Evolutionary conservation across 2,113 vertebrate genomes (phyloP).

Genomic region (Saimiri boliviensis): DNA sequence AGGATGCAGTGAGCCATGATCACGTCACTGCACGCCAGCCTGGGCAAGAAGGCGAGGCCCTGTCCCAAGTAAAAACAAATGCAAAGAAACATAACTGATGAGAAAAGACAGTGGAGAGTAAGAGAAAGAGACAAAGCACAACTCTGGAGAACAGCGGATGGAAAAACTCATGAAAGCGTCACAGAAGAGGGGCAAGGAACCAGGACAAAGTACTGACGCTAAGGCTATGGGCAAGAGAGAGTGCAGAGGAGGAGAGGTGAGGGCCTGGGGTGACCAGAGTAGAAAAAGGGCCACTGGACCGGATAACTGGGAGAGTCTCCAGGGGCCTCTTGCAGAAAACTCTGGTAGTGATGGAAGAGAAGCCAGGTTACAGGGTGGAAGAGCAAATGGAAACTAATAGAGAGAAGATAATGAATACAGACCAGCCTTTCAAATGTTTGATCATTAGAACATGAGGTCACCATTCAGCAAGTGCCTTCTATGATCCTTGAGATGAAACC

Average conservation of each 20-base stretch:
- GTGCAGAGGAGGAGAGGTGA: rapidly evolving
- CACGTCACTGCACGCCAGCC: too few species aligned
- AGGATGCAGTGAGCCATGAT: too few species aligned
- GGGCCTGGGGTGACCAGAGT: rapidly evolving
- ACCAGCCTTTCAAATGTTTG: background rate
- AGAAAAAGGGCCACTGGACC: background rate
- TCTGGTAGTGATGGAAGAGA: rapidly evolving
- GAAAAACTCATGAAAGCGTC: too few species aligned
- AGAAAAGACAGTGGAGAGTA: background rate
- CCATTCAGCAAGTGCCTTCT: background rate
- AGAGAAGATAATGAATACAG: background rate
- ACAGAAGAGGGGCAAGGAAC: rapidly evolving
- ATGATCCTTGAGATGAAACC: background rate
- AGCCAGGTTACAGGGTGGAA: background rate
- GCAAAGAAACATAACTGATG: too few species aligned
- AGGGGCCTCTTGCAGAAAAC: background rate
- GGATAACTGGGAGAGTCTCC: rapidly evolving
- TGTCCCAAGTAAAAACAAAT: too few species aligned
- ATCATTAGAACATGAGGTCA: background rate
- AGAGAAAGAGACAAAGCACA: background rate
- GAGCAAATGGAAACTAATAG: background rate
- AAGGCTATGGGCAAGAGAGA: background rate
- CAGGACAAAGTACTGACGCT: background rate
- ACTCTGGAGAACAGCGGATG: background rate
- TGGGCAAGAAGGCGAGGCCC: too few species aligned